Evolutionary conservation across 2,113 vertebrate species (phyloP), one percentile per base, ranked within the genome.

Genomic region (Paraplagusia blochii): DNA sequence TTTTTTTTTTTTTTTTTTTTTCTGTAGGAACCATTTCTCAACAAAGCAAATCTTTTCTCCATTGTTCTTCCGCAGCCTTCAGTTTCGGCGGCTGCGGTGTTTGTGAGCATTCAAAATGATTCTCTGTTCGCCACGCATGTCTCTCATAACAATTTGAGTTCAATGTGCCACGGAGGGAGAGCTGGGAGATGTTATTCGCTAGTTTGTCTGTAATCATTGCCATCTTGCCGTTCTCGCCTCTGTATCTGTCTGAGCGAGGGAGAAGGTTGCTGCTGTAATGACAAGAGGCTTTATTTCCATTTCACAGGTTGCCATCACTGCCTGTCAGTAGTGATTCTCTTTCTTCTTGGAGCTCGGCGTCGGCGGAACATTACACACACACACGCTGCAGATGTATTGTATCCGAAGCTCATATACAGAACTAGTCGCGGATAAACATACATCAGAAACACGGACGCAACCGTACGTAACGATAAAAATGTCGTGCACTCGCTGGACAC

Each of bases 251-350:
- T 53, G 63, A 47, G 57, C 7, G 39, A 44, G 69, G 47, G 66
- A 69, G 63, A 54, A 72, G 72, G 72, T 61, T 53, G 76, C 17
- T 69, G 77, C 66, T 79, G 79, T 83, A 81, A 85, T 85, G 79
- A 87, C 80, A 82, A 84, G 82, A 84, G 72, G 80, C 83, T 82
- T 85, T 84, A 81, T 85, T 86, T 88, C 74, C 74, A 87, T 87
- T 80, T 87, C 77, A 80, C 83, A 85, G 82, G 81, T 82, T 83
- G 79, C 83, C 77, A 85, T 87, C 78, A 76, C 69, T 74, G 80
- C 53, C 66, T 86, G 86, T 88, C 85, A 88, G 77, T 78, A 76
- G 62, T 72, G 58, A 85, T 85, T 87, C 82, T 80, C 72, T 82
- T 29, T 88, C 80, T 81, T 85, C 63, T 57, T 48, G 68, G 74